Percentiles rank a stretch among this genome's conserved stretches.
phyloP scores from a whole-genome alignment of 1,140 invertebrate species.

The Cryptotermes secundus region DNA sequence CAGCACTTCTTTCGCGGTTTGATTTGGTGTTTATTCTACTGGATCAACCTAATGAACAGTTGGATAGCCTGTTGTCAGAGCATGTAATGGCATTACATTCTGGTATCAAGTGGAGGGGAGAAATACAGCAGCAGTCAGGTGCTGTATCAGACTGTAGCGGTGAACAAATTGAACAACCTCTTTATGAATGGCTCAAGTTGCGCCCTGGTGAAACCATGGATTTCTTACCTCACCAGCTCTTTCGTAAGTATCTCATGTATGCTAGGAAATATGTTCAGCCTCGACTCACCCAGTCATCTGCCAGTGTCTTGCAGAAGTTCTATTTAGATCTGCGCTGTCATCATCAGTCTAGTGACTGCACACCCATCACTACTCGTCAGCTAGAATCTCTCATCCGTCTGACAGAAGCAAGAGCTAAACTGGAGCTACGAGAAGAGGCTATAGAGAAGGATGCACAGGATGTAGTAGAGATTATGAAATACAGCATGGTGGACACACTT shows the following conservation, averaged over 20 bases:
- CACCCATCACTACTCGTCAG: constrained; percentile 80
- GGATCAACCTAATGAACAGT: constrained; percentile 78
- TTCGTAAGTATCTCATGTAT: constrained; percentile 91
- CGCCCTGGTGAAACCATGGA: constrained; percentile 63
- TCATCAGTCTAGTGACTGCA: constrained; percentile 60
- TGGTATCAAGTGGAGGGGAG: constrained; percentile 45
- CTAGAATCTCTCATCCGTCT: constrained; percentile 86
- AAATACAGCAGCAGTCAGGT: not conserved
- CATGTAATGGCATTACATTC: constrained; percentile 78
- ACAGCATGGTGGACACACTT: constrained; percentile 76
- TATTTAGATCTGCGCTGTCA: constrained; percentile 76
- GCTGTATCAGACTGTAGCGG: not conserved
- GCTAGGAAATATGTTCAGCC: constrained; percentile 87
- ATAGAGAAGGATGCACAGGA: constrained; percentile 79
- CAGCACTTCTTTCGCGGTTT: constrained; percentile 86
- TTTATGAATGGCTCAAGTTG: constrained; percentile 63
- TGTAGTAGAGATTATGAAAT: constrained; percentile 81
- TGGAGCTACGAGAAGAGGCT: constrained; percentile 79
- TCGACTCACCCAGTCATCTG: constrained; percentile 68
- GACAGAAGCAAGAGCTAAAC: constrained; percentile 81
- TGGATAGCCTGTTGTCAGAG: constrained; percentile 75
- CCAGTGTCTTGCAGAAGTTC: constrained; percentile 70
- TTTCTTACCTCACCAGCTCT: constrained; percentile 68
- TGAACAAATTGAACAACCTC: not conserved
- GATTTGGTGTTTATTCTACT: constrained; percentile 90